Evolutionary conservation across 2,888 invertebrate species (phyloP), one percentile per base, ranked within the genome.

Genomic region (Drosophila mettleri): DNA sequence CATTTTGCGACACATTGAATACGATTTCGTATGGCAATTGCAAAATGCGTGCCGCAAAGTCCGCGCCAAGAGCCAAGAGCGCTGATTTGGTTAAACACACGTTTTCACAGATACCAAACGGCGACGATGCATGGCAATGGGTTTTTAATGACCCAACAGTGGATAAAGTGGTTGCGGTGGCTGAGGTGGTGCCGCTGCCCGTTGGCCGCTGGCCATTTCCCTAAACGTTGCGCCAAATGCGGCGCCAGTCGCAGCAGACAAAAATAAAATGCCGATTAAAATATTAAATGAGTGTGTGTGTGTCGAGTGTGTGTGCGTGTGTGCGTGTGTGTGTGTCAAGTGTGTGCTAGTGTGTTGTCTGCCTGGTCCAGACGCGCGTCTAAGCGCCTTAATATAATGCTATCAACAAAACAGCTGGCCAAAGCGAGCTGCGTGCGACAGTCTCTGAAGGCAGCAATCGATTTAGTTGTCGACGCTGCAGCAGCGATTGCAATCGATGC

Each of bases 301-400:
- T 10, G 12, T 36, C 52, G 38, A 24, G 33, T 34, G 10, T 48
- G 12, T 36, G 68, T 69, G n/a, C n/a, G n/a, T 36, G 22, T 20
- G 34, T 12, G 45, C 52, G 38, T 29, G 33, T 34, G 10, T 48
- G 12, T 36, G 68, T 69, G n/a, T 55, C 34, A 48, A 22, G 18
- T 31, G 57, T 55, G 27, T 36, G 36, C 34, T 53, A 22, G 18
- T 31, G 57, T 55, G 27, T 36, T 41, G 45, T 45, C 43, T 70
- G 41, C 39, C 49, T 58, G 24, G 41, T 12, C 59, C 52, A 74
- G 66, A 74, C 71, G 63, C 49, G 70, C 80, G 70, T 65, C 80
- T 86, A 86, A 84, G 86, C 83, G 84, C 81, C 79, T 86, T 84
- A 84, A 86, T 78, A 79, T 84, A 82, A 84, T 79, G 78, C 83